Evolutionary conservation across 2,888 invertebrate genomes (phyloP).

Genomic region (Scaptomyza tumidula): DNA sequence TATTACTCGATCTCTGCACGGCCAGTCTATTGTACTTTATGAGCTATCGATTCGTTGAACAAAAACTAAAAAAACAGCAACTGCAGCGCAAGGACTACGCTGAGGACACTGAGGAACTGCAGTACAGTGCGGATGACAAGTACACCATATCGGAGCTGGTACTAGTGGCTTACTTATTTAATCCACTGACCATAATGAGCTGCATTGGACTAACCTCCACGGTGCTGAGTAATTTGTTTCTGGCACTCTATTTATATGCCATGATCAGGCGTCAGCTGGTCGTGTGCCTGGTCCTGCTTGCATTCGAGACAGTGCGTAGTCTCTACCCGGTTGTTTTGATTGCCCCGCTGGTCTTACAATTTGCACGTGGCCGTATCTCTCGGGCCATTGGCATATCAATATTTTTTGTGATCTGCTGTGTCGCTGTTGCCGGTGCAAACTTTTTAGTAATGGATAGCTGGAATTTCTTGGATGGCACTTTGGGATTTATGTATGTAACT

Average conservation of each 20-base stretch:
- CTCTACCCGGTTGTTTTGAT: conserved; percentile 93
- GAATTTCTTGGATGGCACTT: conserved; percentile 89
- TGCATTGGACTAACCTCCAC: conserved; percentile 96
- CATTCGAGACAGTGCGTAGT: conserved; percentile 92
- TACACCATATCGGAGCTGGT: conserved; percentile 88
- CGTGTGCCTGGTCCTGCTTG: conserved; percentile 88
- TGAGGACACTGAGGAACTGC: conserved; percentile 87
- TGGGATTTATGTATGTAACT: conserved; percentile 92
- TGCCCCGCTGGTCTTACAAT: conserved; percentile 90
- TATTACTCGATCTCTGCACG: conserved; percentile 90
- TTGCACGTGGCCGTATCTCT: conserved; percentile 48
- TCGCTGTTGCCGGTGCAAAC: conserved; percentile 64
- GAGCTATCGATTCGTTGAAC: conserved; percentile 88
- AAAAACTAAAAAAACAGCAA: conserved; percentile 86
- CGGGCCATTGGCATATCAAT: conserved; percentile 43
- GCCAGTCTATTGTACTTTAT: conserved; percentile 90
- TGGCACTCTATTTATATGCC: conserved; percentile 89
- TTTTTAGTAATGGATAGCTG: conserved; percentile 88
- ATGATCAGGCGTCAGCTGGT: conserved; percentile 88
- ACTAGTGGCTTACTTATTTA: conserved; percentile 92
- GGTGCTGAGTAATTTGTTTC: conserved; percentile 93
- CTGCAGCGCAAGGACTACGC: conserved; percentile 86
- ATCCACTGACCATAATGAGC: conserved; percentile 94
- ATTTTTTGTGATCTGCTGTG: conserved; percentile 63
- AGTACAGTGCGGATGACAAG: conserved; percentile 82